A percentile compares a stretch with the other conserved stretches of the same genome.
Evolutionary conservation across 2,888 invertebrate genomes (phyloP).

Genomic region (Drosophila neutralis): DNA sequence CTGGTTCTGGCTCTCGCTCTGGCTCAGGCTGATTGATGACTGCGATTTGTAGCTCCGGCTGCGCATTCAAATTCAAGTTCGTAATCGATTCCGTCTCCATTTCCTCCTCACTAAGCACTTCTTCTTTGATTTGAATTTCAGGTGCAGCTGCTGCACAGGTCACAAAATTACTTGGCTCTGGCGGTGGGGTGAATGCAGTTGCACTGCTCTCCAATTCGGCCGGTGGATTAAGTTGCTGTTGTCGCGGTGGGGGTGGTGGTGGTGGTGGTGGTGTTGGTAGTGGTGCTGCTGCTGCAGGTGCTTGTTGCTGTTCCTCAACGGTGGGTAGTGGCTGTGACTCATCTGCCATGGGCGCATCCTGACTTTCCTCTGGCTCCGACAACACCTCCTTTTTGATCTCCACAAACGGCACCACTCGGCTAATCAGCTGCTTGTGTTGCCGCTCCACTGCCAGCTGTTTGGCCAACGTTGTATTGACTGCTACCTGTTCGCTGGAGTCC

Average conservation of each 20-base stretch:
- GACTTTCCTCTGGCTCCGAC: slow-evolving; percentile 73
- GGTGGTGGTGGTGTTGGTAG: too few relatives aligned
- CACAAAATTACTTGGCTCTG: slow-evolving; percentile 8
- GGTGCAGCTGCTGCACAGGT: background rate
- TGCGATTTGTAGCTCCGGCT: background rate
- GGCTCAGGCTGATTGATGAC: background rate
- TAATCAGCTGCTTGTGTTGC: slow-evolving; percentile 67
- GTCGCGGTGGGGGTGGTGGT: background rate
- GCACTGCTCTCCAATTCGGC: slow-evolving; percentile 10
- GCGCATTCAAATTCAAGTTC: background rate
- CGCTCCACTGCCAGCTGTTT: slow-evolving; percentile 59
- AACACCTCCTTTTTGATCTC: slow-evolving; percentile 81
- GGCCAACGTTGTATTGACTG: slow-evolving; percentile 12
- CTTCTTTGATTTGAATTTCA: slow-evolving; percentile 69
- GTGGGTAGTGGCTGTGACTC: slow-evolving; percentile 28
- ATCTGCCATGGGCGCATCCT: slow-evolving; percentile 23
- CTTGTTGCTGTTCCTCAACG: slow-evolving; percentile 50
- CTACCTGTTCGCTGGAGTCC: slow-evolving; percentile 20
- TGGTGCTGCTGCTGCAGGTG: background rate
- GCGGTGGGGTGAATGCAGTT: slow-evolving; percentile 8
- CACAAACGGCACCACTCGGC: slow-evolving; percentile 77
- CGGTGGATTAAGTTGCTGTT: slow-evolving; percentile 1
- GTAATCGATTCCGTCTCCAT: slow-evolving; percentile 43
- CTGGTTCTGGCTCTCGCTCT: background rate
- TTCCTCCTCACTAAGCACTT: slow-evolving; percentile 80